Evolutionary conservation across 2,797 vertebrate species (phyloP).

Genomic region (Squalus acanthias): DNA sequence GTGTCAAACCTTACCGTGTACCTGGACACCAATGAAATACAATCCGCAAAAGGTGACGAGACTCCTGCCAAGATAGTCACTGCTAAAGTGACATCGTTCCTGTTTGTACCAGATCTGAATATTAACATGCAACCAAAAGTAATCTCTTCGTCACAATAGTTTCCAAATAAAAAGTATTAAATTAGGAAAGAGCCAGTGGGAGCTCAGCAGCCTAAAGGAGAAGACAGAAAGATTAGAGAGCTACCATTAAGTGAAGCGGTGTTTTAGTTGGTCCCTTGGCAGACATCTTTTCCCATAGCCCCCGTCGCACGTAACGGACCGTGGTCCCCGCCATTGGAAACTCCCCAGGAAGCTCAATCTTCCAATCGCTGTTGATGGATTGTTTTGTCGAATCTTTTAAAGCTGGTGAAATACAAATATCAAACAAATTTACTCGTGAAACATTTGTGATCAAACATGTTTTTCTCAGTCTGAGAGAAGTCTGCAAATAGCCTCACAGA

Average conservation of each 20-base stretch:
- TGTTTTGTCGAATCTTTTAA: slow-evolving; percentile 84
- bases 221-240: slow-evolving; percentile 40
- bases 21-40: too few species aligned
- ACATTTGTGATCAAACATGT: neutral
- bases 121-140: neutral
- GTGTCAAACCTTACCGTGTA: neutral
- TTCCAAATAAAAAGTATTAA: neutral
- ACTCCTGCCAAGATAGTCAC: neutral
- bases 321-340: slow-evolving; percentile 92
- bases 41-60: neutral
- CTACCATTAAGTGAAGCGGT: slow-evolving; percentile 92
- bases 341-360: slow-evolving; percentile 94
- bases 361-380: slow-evolving; percentile 98
- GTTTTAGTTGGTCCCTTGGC: slow-evolving; percentile 90
- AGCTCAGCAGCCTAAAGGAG: neutral
- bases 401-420: slow-evolving; percentile 61
- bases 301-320: slow-evolving; percentile 86
- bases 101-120: neutral
- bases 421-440: neutral
- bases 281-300: slow-evolving; percentile 97
- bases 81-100: neutral
- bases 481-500: neutral
- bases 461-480: neutral
- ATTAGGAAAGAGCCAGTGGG: neutral
- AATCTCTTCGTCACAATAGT: neutral